Conservation (phyloP, 2,888 invertebrate species). For the Trachelus troglodyta region DNA sequence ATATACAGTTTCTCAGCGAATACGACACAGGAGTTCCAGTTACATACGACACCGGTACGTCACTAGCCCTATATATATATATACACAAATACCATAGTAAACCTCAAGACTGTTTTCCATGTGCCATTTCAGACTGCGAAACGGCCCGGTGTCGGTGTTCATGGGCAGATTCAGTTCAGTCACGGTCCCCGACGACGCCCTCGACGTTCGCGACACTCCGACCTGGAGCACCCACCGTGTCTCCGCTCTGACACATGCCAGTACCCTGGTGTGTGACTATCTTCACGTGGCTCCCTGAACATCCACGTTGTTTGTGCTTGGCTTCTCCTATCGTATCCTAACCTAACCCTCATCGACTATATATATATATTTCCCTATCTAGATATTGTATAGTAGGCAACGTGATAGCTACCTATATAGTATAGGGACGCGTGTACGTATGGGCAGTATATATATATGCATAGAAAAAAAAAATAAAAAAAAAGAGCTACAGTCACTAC, state of each 20-base stretch:
- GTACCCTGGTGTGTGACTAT: constrained; percentile 5
- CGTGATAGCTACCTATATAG: too few species aligned
- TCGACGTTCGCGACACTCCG: constrained; percentile 50
- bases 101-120: too few species aligned
- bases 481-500: too few species aligned
- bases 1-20: constrained; percentile 56
- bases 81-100: neutral
- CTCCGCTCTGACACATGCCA: constrained; percentile 54
- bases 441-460: too few species aligned
- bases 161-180: constrained; percentile 58
- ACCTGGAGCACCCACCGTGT: constrained; percentile 61
- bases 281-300: neutral
- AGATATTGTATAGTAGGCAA: too few species aligned
- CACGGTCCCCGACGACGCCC: constrained; percentile 58
- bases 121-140: too few species aligned
- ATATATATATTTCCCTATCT: too few species aligned
- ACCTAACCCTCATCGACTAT: too few species aligned
- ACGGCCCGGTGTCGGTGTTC: constrained; percentile 51
- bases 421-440: too few species aligned
- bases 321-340: constrained; percentile 1
- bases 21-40: constrained; percentile 52
- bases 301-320: neutral
- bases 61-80: too few species aligned
- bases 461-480: too few species aligned
- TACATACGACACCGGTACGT: constrained; percentile 44